Conservation (phyloP, 2,888 invertebrate species). For the Lasioglossum calceatum region DNA sequence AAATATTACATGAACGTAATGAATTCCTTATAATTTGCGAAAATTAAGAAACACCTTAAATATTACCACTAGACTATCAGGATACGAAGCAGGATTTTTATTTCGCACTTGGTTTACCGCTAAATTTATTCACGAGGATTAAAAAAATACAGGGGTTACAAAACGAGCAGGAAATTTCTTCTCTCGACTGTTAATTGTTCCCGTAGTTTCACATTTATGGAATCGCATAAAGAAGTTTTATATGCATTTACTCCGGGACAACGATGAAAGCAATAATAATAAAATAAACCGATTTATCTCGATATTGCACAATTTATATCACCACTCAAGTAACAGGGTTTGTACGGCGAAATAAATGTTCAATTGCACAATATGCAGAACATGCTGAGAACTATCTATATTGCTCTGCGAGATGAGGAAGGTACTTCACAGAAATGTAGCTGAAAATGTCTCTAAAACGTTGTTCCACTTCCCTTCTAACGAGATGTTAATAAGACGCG, state of each 20-base stretch:
- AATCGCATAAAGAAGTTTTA: not conserved
- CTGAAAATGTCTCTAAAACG: constrained; percentile 41
- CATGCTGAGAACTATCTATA: not conserved
- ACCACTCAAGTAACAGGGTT: not conserved
- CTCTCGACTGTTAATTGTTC: not conserved
- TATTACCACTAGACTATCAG: not conserved
- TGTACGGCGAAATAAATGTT: no score
- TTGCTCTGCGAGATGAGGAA: not conserved
- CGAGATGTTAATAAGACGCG: constrained; percentile 49
- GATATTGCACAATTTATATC: not conserved
- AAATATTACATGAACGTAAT: not conserved
- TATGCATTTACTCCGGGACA: not conserved
- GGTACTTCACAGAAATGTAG: not conserved
- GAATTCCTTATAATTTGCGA: not conserved
- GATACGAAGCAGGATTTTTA: not conserved
- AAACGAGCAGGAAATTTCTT: not conserved
- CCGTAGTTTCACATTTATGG: not conserved
- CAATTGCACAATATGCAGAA: no score
- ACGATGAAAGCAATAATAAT: not conserved
- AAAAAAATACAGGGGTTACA: not conserved
- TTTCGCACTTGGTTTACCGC: not conserved
- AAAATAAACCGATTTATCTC: not conserved
- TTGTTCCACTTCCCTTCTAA: constrained; percentile 18
- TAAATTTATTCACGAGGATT: not conserved
- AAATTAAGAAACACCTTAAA: not conserved